These are phyloP conservation scores for Sebastiscus albofasciatus DNA, from an alignment of 2,797 vertebrate species.

Conservation along the genomic window DNA sequence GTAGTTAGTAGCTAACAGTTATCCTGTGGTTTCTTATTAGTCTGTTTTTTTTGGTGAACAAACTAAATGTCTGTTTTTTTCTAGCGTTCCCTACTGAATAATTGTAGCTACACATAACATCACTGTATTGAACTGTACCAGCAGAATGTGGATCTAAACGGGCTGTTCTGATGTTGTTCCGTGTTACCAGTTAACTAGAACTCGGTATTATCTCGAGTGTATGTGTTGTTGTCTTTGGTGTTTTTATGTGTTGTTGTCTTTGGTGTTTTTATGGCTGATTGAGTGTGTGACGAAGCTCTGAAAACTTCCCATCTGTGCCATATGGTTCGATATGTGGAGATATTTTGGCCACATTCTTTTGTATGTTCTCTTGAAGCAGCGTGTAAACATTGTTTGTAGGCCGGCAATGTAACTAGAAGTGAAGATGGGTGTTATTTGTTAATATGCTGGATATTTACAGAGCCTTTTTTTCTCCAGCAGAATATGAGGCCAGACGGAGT, in stretches of 20 bases:
- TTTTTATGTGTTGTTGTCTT: no score
- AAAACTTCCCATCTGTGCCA: background rate
- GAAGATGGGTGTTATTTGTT: background rate
- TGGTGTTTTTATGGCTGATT: background rate
- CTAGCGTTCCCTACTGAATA: fast-evolving
- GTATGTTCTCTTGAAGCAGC: background rate
- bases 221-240: background rate
- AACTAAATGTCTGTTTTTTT: background rate
- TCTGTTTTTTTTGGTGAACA: background rate
- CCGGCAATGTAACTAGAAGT: background rate
- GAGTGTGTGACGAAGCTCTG: background rate
- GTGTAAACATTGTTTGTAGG: background rate
- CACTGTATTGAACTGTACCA: background rate
- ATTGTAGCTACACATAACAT: background rate
- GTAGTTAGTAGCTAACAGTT: background rate
- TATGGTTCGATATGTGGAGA: background rate
- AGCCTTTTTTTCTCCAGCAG: conserved; percentile 6
- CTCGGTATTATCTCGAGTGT: background rate
- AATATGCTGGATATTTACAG: background rate
- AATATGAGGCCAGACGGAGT: conserved; percentile 61
- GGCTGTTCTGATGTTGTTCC: background rate
- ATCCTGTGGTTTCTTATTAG: background rate
- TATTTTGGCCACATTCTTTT: background rate
- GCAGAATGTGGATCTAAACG: background rate
- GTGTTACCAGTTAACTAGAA: background rate